A percentile compares a stretch with the other conserved stretches of the same genome.
phyloP scores from a whole-genome alignment of 2,113 vertebrate species.

The Axis porcinus region DNA sequence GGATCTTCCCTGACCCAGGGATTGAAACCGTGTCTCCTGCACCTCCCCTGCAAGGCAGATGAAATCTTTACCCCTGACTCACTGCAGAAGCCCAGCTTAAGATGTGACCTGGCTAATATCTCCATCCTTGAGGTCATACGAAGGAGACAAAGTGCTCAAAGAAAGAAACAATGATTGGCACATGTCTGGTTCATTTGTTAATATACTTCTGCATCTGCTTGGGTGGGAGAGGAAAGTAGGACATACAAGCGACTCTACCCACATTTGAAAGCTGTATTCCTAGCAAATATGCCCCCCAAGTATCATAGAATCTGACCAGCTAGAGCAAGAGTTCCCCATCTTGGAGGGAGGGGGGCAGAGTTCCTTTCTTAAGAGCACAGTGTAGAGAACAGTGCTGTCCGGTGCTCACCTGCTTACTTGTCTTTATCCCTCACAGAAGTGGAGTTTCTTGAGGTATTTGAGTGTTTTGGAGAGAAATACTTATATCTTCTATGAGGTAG shows the following conservation, averaged over 20 bases:
- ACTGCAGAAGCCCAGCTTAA: not conserved
- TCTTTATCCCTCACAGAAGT: not conserved
- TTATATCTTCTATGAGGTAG: not conserved
- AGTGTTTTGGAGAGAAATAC: not conserved
- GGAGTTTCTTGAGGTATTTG: not conserved
- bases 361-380: not conserved
- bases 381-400: not conserved
- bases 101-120: not conserved
- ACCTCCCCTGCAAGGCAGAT: not conserved
- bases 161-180: not conserved
- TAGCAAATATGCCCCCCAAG: not conserved
- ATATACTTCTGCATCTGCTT: not conserved
- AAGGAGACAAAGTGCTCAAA: not conserved
- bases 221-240: not conserved
- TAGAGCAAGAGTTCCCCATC: not conserved
- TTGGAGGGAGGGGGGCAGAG: not conserved
- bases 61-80: not conserved
- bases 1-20: not conserved
- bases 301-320: not conserved
- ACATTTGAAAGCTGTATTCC: not conserved
- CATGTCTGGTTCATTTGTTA: not conserved
- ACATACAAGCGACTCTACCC: not conserved
- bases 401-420: not conserved
- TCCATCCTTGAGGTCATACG: not conserved
- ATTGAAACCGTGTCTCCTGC: not conserved